phyloP scores from a whole-genome alignment of 1,140 invertebrate species.

The Brachionus paranguensis region DNA sequence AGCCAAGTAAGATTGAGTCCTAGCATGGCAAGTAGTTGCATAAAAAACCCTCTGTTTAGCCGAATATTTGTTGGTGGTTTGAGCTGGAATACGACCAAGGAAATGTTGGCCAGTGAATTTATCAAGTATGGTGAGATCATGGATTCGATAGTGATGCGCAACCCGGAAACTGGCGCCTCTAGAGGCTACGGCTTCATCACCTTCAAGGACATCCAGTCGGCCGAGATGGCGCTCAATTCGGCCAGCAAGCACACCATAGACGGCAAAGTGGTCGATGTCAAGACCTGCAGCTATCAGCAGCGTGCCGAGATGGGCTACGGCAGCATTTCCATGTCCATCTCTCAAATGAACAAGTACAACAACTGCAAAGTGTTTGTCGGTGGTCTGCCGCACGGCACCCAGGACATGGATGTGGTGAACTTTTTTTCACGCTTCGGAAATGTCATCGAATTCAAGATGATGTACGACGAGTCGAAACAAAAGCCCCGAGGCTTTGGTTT shows the following conservation, averaged over 20 bases:
- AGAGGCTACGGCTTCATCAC: conserved; percentile 94
- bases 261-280: conserved; percentile 9
- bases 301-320: not conserved
- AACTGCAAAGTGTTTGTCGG: conserved; percentile 85
- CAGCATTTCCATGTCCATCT: not conserved
- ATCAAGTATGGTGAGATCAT: conserved; percentile 57
- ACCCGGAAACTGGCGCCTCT: conserved; percentile 87
- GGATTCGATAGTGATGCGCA: conserved; percentile 97
- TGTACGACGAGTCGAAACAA: conserved; percentile 96
- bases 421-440: conserved; percentile 92
- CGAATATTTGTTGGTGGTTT: conserved; percentile 94
- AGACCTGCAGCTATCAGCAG: not conserved
- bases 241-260: not conserved
- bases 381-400: conserved; percentile 46
- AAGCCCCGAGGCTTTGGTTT: conserved; percentile 91
- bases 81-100: conserved; percentile 91
- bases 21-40: not conserved
- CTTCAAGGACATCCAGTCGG: conserved; percentile 66
- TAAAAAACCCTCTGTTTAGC: conserved; percentile 48
- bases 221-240: conserved; percentile 3
- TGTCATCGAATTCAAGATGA: conserved; percentile 93
- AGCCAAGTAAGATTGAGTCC: not conserved
- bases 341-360: not conserved
- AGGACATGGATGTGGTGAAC: conserved; percentile 62
- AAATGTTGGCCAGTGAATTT: conserved; percentile 25